Percentiles rank a stretch among this genome's conserved stretches.
phyloP scores from a whole-genome alignment of 2,888 invertebrate genomes.

The Cryptocephalus primarius region DNA sequence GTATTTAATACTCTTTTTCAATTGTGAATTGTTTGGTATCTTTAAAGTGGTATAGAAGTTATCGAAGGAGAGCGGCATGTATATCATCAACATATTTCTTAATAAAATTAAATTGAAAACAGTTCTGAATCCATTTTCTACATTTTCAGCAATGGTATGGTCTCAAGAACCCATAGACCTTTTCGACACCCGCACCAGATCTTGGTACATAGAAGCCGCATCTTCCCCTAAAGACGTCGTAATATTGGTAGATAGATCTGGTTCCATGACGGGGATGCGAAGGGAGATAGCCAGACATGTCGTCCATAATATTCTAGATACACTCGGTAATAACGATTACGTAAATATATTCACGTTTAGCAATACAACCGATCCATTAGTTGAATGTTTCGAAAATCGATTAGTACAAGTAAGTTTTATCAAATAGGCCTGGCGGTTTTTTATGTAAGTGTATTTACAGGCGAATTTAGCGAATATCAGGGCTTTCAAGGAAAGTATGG shows the following conservation, averaged over 20 bases:
- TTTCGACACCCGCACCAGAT: conserved; percentile 88
- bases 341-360: conserved; percentile 94
- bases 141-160: conserved; percentile 65
- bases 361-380: conserved; percentile 65
- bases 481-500: conserved; percentile 70
- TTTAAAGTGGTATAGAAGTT: no score
- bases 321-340: conserved; percentile 94
- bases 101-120: no score
- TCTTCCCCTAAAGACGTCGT: conserved; percentile 91
- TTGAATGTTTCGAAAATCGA: conserved; percentile 80
- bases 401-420: conserved; percentile 67
- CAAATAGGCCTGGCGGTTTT: background rate
- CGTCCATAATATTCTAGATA: conserved; percentile 83
- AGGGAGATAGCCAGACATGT: conserved; percentile 85
- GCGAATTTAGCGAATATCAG: conserved; percentile 78
- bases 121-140: no score
- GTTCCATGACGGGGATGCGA: conserved; percentile 57
- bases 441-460: conserved; percentile 33
- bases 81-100: no score
- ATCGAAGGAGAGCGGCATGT: no score
- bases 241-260: conserved; percentile 55
- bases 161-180: conserved; percentile 74
- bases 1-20: no score
- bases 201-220: conserved; percentile 97
- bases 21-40: no score